Conservation (phyloP, 2,888 invertebrate species). For the Clostera curtula region DNA sequence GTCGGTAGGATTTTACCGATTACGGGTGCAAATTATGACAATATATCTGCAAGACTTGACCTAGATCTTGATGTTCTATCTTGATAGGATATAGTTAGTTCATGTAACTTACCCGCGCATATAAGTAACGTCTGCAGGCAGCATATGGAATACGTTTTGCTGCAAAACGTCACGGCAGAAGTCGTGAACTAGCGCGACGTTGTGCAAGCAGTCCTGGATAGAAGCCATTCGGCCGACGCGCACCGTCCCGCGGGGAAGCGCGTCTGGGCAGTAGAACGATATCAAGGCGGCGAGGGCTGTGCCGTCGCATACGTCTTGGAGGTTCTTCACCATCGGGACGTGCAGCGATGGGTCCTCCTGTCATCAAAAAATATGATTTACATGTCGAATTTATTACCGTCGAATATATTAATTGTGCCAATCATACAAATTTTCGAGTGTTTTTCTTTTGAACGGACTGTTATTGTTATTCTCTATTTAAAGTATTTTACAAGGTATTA, state of each 20-base stretch:
- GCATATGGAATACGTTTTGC: constrained; percentile 92
- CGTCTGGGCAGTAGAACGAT: constrained; percentile 87
- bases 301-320: constrained; percentile 93
- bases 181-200: constrained; percentile 89
- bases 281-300: constrained; percentile 90
- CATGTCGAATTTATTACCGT: no score
- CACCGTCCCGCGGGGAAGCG: constrained; percentile 69
- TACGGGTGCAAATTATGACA: no score
- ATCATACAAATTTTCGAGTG: no score
- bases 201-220: constrained; percentile 92
- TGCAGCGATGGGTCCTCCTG: constrained; percentile 75
- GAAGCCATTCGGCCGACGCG: constrained; percentile 78
- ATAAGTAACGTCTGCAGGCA: constrained; percentile 96
- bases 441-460: no score
- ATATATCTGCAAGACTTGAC: no score
- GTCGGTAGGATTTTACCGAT: no score
- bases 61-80: neutral
- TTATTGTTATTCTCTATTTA: no score
- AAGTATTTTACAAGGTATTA: no score
- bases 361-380: constrained; percentile 16
- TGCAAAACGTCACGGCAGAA: constrained; percentile 91
- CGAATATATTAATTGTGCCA: no score
- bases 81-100: neutral
- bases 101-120: constrained; percentile 83
- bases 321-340: constrained; percentile 83